phyloP scores from a whole-genome alignment of 1,140 invertebrate species.

The Eciton burchellii region DNA sequence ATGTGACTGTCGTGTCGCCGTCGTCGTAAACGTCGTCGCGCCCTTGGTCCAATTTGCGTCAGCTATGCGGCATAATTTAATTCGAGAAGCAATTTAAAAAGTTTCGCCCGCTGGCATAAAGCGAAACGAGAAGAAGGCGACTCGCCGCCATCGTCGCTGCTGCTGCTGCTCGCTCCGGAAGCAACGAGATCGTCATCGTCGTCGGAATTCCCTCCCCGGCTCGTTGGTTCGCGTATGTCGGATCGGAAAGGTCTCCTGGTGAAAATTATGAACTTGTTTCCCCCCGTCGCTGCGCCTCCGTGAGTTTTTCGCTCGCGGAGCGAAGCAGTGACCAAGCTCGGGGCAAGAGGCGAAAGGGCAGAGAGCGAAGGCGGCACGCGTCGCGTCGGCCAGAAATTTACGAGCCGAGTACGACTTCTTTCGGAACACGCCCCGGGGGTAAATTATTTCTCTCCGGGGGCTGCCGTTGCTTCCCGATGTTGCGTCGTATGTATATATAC shows the following conservation, averaged over 20 bases:
- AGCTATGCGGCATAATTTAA: conserved; percentile 51
- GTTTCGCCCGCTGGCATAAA: conserved; percentile 36
- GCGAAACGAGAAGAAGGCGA: conserved; percentile 45
- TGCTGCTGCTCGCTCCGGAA: background rate
- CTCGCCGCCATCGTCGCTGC: too few relatives aligned
- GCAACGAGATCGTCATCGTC: conserved; percentile 21
- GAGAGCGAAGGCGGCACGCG: conserved; percentile 42
- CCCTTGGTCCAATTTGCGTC: conserved; percentile 55
- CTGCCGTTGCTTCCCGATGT: conserved; percentile 52
- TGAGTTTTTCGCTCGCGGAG: conserved; percentile 49
- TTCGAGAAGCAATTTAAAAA: conserved; percentile 58
- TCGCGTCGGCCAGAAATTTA: conserved; percentile 67
- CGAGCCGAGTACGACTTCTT: conserved; percentile 68
- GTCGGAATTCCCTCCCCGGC: conserved; percentile 3
- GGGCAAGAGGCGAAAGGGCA: background rate
- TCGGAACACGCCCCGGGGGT: conserved; percentile 68
- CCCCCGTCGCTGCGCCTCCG: conserved; percentile 4
- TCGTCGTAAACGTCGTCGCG: conserved; percentile 36
- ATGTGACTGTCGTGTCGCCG: background rate
- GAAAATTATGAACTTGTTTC: conserved; percentile 72
- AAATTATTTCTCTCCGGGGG: conserved; percentile 66
- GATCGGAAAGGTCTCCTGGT: conserved; percentile 44
- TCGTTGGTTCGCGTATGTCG: conserved; percentile 27
- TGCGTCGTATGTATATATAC: conserved; percentile 5
- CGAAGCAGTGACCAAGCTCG: conserved; percentile 12